These are phyloP conservation scores for Eospalax fontanierii DNA, from an alignment of 2,797 vertebrate species.

Conservation along the genomic window DNA sequence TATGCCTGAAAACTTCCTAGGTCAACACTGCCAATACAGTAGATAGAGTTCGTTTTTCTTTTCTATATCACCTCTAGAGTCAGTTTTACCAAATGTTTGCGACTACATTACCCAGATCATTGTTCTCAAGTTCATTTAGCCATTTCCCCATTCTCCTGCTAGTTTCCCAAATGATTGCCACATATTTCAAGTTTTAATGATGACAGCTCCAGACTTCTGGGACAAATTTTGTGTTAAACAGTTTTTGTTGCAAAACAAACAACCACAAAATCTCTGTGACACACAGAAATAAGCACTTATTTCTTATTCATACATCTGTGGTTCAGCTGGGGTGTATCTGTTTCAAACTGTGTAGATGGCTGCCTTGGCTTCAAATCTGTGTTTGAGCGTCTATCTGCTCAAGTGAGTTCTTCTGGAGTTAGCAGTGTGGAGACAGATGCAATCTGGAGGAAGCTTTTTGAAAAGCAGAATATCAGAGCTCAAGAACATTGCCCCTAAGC, in stretches of 20 bases:
- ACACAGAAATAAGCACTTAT: constrained; percentile 31
- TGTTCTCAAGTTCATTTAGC: constrained; percentile 50
- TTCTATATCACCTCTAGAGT: neutral
- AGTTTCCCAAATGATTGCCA: constrained; percentile 23
- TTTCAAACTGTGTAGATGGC: neutral
- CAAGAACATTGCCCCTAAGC: neutral
- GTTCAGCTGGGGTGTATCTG: constrained; percentile 18
- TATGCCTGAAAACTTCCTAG: neutral
- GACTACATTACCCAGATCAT: neutral
- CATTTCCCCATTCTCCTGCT: constrained; percentile 41
- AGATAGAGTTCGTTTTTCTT: neutral
- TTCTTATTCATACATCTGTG: constrained; percentile 60
- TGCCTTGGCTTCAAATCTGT: neutral
- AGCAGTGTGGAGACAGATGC: neutral
- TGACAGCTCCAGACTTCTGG: constrained; percentile 18
- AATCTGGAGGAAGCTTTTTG: neutral
- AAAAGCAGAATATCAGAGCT: neutral
- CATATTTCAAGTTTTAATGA: constrained; percentile 64
- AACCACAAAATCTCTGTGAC: constrained; percentile 36
- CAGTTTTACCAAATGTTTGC: constrained; percentile 49
- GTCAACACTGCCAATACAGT: neutral
- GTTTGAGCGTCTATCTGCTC: constrained; percentile 13
- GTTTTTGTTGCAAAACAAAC: constrained; percentile 63
- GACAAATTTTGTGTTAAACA: constrained; percentile 58
- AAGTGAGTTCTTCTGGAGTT: constrained; percentile 35